These are phyloP conservation scores for Bostrychus sinensis DNA, from an alignment of 2,113 vertebrate genomes.

Conservation along the genomic window DNA sequence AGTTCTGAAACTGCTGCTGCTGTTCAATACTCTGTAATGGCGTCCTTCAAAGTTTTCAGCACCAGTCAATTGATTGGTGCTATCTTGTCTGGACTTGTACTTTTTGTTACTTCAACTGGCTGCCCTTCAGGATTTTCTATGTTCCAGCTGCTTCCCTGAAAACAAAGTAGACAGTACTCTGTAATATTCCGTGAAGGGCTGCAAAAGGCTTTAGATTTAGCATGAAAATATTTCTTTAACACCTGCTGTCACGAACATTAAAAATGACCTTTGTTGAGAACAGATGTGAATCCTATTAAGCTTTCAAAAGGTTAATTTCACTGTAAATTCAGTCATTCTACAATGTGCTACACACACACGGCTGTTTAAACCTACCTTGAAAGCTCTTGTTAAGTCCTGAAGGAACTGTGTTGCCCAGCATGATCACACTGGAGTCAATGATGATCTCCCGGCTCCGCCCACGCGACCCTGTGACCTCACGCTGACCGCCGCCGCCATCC, in stretches of 20 bases:
- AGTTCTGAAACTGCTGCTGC: background rate
- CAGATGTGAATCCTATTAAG: background rate
- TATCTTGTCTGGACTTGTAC: background rate
- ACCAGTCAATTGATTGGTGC: background rate
- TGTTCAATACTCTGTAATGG: background rate
- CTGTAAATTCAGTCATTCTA: background rate
- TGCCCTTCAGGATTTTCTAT: slow-evolving; percentile 30
- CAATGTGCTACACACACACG: background rate
- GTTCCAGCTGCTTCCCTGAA: slow-evolving; percentile 15
- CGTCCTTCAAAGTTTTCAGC: slow-evolving; percentile 2
- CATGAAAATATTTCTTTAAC: background rate
- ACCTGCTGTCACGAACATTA: slow-evolving; percentile 1
- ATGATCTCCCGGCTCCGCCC: slow-evolving; percentile 85
- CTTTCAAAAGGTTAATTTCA: background rate
- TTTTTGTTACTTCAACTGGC: slow-evolving; percentile 15
- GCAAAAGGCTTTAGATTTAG: background rate
- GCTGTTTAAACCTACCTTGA: slow-evolving; percentile 66
- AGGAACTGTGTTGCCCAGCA: slow-evolving; percentile 84
- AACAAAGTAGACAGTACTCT: background rate
- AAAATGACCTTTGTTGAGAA: background rate
- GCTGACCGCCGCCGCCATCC: slow-evolving; percentile 84
- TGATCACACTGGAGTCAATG: slow-evolving; percentile 81
- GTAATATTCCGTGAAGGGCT: background rate
- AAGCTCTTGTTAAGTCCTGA: slow-evolving; percentile 84
- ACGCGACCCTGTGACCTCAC: slow-evolving; percentile 79